Evolutionary conservation across 1,140 invertebrate genomes (phyloP), one percentile per base, ranked within the genome.

Genomic region (Globodera ellingtonae): DNA sequence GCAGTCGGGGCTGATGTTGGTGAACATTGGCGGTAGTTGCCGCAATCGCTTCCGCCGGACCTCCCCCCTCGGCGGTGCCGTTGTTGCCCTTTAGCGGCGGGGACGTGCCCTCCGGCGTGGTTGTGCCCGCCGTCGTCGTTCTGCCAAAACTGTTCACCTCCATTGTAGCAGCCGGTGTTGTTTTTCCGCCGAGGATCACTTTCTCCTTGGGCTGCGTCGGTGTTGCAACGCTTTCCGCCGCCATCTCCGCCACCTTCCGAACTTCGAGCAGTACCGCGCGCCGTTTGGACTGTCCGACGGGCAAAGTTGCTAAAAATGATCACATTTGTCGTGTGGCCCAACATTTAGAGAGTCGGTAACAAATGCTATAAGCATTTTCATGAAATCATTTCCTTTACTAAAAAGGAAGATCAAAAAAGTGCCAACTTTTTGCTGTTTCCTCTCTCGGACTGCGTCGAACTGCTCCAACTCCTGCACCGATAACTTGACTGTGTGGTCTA

Each of bases 161-260:
- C 13, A 13, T 13, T 15, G 59, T 13, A 65, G 59, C 13, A 65
- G 3, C 35, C 35, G 35, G 35, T 35, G 35, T 35, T 35, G 35
- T 35, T 35, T 1, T 70, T 9, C 8, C 66, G 67, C 67, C 67
- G 67, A 70, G 24, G 6, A 70, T 70, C 67, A 70, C 67, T 70
- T 70, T 70, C 24, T 70, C 67, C 35, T 47, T 70, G 24, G n/a
- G 56, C 56, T 10, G 56, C 56, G 56, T 18, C 56, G 56, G 56
- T 15, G 4, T 13, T n/a, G 56, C 56, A 52, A 52, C 56, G 18
- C 6, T 62, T 62, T 62, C 56, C 52, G 56, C 15, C 56, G 56
- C 56, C 56, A 62, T n/a, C 13, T 62, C 56, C 10, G 56, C 56
- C 10, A 13, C 56, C 18, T 62, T 62, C 13, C 56, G 56, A 62